Conservation (phyloP, 2,888 invertebrate genomes). For the Ormia ochracea region DNA sequence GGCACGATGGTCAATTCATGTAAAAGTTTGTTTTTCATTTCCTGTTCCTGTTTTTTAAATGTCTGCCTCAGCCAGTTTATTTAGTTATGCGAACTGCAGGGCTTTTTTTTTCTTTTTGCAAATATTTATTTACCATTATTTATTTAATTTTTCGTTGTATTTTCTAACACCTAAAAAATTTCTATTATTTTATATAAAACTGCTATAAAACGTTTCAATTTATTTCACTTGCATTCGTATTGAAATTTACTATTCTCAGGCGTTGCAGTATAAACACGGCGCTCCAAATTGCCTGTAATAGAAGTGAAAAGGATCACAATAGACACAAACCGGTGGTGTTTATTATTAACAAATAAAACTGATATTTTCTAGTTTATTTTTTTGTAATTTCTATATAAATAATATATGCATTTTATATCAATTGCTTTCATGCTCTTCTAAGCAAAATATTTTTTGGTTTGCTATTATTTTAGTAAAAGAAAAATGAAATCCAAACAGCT, state of each 20-base stretch:
- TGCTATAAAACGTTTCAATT: background rate
- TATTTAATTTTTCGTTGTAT: conserved; percentile 21
- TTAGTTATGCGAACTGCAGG: no score
- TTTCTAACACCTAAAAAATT: conserved; percentile 42
- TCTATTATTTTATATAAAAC: conserved; percentile 39
- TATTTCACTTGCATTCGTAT: conserved; percentile 3
- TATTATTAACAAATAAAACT: conserved; percentile 49
- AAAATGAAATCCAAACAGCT: background rate
- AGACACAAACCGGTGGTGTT: background rate
- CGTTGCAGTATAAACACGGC: background rate
- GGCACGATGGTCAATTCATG: no score
- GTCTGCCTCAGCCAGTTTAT: no score
- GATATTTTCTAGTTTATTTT: conserved; percentile 23
- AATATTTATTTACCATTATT: conserved; percentile 18
- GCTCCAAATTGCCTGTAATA: conserved; percentile 8
- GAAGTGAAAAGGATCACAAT: background rate
- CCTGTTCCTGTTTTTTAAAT: no score
- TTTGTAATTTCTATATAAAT: conserved; percentile 29
- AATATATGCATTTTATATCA: conserved; percentile 22
- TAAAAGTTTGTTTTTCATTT: no score
- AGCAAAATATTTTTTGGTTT: conserved; percentile 1
- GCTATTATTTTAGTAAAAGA: conserved; percentile 8
- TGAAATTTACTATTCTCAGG: conserved; percentile 1
- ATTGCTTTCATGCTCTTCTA: conserved; percentile 28
- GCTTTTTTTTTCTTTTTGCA: background rate